Evolutionary conservation across 2,113 vertebrate species (phyloP), one percentile per base, ranked within the genome.

Genomic region (Menura novaehollandiae): DNA sequence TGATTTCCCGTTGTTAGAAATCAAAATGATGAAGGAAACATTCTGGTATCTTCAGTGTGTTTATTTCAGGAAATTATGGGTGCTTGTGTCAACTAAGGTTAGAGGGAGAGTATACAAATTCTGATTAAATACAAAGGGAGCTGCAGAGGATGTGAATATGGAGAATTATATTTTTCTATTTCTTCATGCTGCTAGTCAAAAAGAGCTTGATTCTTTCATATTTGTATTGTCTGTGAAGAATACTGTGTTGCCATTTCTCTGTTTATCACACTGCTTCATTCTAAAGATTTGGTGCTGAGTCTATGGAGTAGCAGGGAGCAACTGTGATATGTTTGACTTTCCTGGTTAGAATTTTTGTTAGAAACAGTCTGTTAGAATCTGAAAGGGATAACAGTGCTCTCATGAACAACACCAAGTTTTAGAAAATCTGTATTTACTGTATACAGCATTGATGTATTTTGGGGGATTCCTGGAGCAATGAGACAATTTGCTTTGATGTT

Each of bases 401-500:
- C 33, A 12, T 58, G n/a, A 89, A 17, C n/a, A 81, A 23, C 37
- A 32, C 15, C 9, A 43, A 53, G 18, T 47, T 84, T 77, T 41
- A 87, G 35, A 89, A 85, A 59, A 51, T 8, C 64, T 74, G 6
- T 81, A 18, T 87, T 95, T 80, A 59, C 59, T 78, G 47, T 89
- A 8, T 43, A 41, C 26, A 62, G 49, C 67, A 43, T 10, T 66
- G 58, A 10, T 76, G 37, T 76, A 11, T 88, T 93, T 64, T 44
- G n/a, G 59, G 53, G n/a, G 41, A 58, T 88, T 94, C 67, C 79
- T 93, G 53, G 35, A 92, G 62, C 46, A 60, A 19, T 49, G 71
- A 94, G 64, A 78, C 62, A 64, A 6, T 44, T 91, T 49, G 23
- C 90, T 95, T 95, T 96, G 93, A 96, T 94, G 69, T 89, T 90